Evolutionary conservation across 2,113 vertebrate species (phyloP).

Genomic region (Pyrgilauda ruficollis): DNA sequence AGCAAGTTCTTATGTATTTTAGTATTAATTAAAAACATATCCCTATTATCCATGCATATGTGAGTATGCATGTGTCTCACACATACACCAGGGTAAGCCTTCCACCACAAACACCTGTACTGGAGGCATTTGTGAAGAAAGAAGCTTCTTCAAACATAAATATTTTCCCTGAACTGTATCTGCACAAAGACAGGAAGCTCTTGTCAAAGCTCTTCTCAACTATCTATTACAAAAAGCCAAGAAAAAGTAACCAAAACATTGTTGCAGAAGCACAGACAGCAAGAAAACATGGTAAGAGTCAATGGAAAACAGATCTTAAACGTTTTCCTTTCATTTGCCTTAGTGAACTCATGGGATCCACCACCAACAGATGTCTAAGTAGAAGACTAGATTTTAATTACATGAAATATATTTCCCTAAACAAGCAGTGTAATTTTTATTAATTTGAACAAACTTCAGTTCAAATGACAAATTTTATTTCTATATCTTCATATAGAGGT

Average conservation of each 20-base stretch:
- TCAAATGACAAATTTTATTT: neutral
- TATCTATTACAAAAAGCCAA: neutral
- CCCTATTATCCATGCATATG: neutral
- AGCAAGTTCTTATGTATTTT: neutral
- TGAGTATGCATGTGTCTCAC: rapidly evolving
- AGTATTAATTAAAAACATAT: neutral
- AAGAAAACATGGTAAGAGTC: neutral
- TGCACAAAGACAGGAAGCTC: neutral
- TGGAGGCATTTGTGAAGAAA: neutral
- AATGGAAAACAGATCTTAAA: neutral
- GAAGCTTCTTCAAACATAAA: neutral
- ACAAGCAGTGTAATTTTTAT: neutral
- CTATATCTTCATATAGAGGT: neutral
- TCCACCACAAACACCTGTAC: neutral
- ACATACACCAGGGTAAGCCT: neutral
- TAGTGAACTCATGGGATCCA: neutral
- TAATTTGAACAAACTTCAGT: neutral
- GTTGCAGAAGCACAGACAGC: neutral
- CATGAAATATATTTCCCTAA: neutral
- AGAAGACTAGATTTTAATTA: neutral
- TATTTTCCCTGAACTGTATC: neutral
- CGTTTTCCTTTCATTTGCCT: neutral
- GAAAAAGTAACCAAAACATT: neutral
- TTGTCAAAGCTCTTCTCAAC: neutral
- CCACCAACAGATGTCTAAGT: neutral